phyloP scores from a whole-genome alignment of 2,888 invertebrate genomes.

The Pyrrhia umbra region DNA sequence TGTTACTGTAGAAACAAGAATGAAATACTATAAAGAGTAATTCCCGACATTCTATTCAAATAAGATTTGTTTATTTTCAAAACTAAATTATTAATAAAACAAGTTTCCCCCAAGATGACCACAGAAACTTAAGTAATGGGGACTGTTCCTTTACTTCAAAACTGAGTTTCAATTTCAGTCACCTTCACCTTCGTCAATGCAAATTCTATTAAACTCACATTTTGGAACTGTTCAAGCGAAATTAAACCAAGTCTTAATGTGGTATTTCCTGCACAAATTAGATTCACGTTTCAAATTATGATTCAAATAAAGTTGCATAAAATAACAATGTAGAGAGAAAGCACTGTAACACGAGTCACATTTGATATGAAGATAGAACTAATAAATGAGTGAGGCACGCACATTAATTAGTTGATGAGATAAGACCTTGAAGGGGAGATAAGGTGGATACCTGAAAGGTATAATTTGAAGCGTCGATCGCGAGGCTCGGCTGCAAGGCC shows the following conservation, averaged over 20 bases:
- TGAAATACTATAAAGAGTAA: conserved; percentile 26
- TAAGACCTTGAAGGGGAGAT: conserved; percentile 65
- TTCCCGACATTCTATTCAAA: conserved; percentile 29
- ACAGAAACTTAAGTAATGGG: conserved; percentile 56
- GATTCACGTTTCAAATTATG: conserved; percentile 16
- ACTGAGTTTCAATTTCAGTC: conserved; percentile 61
- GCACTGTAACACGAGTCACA: conserved; percentile 39
- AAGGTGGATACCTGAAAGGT: conserved; percentile 74
- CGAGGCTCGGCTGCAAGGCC: conserved; percentile 62
- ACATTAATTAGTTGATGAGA: conserved; percentile 68
- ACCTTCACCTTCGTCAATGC: conserved; percentile 61
- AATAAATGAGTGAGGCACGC: conserved; percentile 63
- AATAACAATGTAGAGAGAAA: conserved; percentile 21
- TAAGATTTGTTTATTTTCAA: conserved; percentile 50
- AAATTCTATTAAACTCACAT: conserved; percentile 62
- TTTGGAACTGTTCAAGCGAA: conserved; percentile 55
- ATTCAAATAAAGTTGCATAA: not conserved
- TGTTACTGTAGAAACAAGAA: not conserved
- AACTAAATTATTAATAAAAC: conserved; percentile 59
- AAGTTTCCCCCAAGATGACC: conserved; percentile 60
- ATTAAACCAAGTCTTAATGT: conserved; percentile 45
- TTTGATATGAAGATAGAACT: conserved; percentile 56
- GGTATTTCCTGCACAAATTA: conserved; percentile 29
- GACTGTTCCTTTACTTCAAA: conserved; percentile 57
- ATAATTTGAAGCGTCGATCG: conserved; percentile 64